phyloP scores from a whole-genome alignment of 1,140 invertebrate species.

The Ganaspis sp. region DNA sequence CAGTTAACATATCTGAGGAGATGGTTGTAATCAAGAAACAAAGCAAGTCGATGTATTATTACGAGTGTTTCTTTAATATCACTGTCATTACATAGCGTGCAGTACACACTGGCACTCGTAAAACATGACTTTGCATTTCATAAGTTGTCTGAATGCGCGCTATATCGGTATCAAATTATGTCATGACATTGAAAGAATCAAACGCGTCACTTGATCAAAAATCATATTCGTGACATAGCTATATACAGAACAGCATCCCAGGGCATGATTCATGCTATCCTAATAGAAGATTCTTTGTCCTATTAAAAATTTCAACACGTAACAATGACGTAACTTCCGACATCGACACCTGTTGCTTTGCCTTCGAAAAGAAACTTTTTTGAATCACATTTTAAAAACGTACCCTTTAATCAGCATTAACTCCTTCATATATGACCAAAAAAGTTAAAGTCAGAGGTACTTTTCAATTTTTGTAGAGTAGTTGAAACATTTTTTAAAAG shows the following conservation, averaged over 20 bases:
- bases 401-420: background rate
- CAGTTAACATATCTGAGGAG: constrained; percentile 11
- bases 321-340: background rate
- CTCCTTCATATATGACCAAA: too few species aligned
- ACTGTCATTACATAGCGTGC: constrained; percentile 14
- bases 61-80: constrained; percentile 27
- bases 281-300: constrained; percentile 17
- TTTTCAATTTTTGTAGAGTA: too few species aligned
- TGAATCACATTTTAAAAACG: too few species aligned
- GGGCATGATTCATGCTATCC: constrained; percentile 15
- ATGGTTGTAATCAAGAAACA: constrained; percentile 14
- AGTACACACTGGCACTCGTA: background rate
- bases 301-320: constrained; percentile 18
- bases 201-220: constrained; percentile 15
- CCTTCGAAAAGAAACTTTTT: background rate
- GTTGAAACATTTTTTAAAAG: too few species aligned
- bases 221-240: constrained; percentile 2
- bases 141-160: constrained; percentile 17
- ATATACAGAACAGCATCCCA: background rate
- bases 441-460: too few species aligned
- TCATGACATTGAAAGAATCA: constrained; percentile 24
- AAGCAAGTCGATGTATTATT: constrained; percentile 29
- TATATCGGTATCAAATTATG: constrained; percentile 27
- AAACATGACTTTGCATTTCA: constrained; percentile 20
- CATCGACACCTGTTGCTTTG: background rate